A percentile compares a stretch with the other conserved stretches of the same genome.
Conservation (phyloP, 2,113 vertebrate genomes). For the Python bivittatus region DNA sequence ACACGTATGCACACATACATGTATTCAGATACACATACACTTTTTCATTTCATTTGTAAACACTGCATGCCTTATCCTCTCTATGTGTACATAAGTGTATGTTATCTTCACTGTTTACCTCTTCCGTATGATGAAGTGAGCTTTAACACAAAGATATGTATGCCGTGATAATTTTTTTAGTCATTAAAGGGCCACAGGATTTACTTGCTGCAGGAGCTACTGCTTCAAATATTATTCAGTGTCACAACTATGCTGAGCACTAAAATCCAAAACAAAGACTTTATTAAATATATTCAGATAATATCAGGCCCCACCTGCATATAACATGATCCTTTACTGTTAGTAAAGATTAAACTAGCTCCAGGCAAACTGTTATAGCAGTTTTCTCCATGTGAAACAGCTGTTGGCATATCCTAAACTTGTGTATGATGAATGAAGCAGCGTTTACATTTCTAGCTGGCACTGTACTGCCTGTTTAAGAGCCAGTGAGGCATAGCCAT, state of each 20-base stretch:
- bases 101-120: neutral
- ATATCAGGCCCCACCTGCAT: neutral
- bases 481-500: neutral
- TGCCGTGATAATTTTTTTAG: neutral
- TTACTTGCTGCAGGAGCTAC: neutral
- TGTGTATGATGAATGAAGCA: neutral
- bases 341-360: neutral
- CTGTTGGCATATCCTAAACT: neutral
- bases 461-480: neutral
- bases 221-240: neutral
- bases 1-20: neutral
- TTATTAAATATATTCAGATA: conserved; percentile 4
- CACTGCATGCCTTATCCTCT: neutral
- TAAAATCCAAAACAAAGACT: conserved; percentile 34
- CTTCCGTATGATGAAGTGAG: too few species aligned
- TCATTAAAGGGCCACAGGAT: neutral
- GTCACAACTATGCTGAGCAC: neutral
- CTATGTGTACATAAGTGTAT: neutral
- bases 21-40: neutral
- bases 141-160: neutral
- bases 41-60: neutral
- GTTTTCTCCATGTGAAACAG: neutral
- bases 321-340: neutral
- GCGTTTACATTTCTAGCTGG: neutral
- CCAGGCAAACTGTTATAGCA: neutral